Conservation (phyloP, 2,888 invertebrate genomes). For the Ochlodes sylvanus region DNA sequence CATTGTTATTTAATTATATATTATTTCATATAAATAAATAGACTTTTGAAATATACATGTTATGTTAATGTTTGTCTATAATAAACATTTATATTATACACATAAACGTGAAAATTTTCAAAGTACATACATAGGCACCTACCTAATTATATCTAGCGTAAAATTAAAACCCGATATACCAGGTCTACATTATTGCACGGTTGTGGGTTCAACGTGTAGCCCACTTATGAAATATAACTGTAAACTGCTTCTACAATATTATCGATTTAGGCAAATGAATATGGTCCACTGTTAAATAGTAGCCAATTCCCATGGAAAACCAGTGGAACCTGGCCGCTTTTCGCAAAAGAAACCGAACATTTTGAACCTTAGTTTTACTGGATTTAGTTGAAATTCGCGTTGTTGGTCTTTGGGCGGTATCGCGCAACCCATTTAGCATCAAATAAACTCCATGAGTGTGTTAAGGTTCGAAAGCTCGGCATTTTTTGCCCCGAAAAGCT, state of each 20-base stretch:
- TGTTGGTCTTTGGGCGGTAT: no score
- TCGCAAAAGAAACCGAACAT: no score
- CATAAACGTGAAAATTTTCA: slow-evolving; percentile 57
- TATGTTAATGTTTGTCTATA: slow-evolving; percentile 64
- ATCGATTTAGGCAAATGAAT: no score
- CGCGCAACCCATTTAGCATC: no score
- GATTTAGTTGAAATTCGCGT: no score
- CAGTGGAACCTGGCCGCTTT: no score
- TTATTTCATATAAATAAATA: slow-evolving; percentile 76
- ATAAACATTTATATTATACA: slow-evolving; percentile 65
- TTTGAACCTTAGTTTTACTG: no score
- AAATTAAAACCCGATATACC: slow-evolving; percentile 21
- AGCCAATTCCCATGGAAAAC: no score
- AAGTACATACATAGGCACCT: slow-evolving; percentile 49
- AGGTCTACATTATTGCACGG: slow-evolving; percentile 51
- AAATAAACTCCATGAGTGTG: no score
- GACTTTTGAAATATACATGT: slow-evolving; percentile 60
- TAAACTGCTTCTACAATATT: background rate
- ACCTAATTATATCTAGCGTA: slow-evolving; percentile 44
- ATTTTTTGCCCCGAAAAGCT: no score
- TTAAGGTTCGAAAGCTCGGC: no score
- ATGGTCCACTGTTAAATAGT: no score
- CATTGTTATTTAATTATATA: slow-evolving; percentile 71
- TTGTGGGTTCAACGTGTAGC: slow-evolving; percentile 49
- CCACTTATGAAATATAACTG: slow-evolving; percentile 5